A percentile compares a stretch with the other conserved stretches of the same genome.
Evolutionary conservation across 2,797 vertebrate species (phyloP).

Genomic region (Toxotes lorentzi): DNA sequence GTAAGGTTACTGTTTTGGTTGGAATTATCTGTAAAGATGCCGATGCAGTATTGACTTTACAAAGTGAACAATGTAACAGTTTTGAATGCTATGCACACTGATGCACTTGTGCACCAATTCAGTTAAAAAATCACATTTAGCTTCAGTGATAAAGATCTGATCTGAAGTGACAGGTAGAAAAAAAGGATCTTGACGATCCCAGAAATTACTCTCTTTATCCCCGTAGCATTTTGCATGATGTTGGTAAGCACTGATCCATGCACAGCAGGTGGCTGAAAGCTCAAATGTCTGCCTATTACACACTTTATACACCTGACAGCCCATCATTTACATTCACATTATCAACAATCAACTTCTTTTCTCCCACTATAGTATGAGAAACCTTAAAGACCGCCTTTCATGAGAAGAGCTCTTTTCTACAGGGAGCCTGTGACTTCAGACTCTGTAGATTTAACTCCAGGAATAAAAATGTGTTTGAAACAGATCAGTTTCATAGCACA

Average conservation of each 20-base stretch:
- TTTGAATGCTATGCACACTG: background rate
- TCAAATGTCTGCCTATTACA: background rate
- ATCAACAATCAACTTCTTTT: background rate
- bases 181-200: background rate
- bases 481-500: constrained; percentile 12
- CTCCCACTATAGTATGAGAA: background rate
- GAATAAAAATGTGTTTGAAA: constrained; percentile 18
- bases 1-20: background rate
- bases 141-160: background rate
- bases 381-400: background rate
- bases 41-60: background rate
- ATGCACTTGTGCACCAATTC: background rate
- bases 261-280: background rate
- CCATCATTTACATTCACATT: constrained; percentile 3
- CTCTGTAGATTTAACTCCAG: background rate
- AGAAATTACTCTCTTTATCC: background rate
- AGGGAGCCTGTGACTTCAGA: constrained; percentile 5
- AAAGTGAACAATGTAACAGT: background rate
- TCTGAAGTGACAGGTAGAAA: background rate
- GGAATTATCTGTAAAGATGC: background rate
- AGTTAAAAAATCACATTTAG: background rate
- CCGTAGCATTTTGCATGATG: background rate
- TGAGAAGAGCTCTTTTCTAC: background rate
- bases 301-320: background rate
- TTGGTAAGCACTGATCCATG: background rate